Base-by-base conservation (phyloP, 1,140 invertebrate species). In the Drosophila fuyamai region DNA sequence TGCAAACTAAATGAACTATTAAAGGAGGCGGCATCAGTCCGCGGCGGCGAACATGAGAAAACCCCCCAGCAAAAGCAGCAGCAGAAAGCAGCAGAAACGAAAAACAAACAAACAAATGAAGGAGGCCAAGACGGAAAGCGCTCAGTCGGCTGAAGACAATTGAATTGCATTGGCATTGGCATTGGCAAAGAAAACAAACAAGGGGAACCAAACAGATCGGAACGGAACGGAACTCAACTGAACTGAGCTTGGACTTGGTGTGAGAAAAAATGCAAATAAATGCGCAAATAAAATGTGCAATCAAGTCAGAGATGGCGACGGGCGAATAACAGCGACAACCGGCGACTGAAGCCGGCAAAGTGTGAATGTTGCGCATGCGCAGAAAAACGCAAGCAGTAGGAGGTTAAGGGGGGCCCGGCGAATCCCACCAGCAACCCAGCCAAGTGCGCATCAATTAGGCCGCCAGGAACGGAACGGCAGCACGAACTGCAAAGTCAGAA, bases 261-360 rank as follows among this genome's bases (percentile, higher is more conserved):
- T 86, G 83, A 88, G 83, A 88, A 86, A 88, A 86, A 88, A 89
- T 89, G 84, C 84, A 89, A 89, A 89, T 89, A 89, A 89, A 89
- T 89, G 84, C 83, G 85, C 84, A 89, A 89, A 89, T 89, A 89
- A 89, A 89, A 89, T 89, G 84, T 84, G 84, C 84, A 89, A 89
- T 89, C 84, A 89, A 89, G 80, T 48, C 23, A 65, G 67, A 71
- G 67, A 71, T 84, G 84, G 68, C 81, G 83, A 76, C 86, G 83
- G 76, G 76, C 72, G 57, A 65, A 32, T 32, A 32, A 61, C 44
- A 78, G 76, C 56, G 40, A 63, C 60, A 65, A 76, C 67, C 41
- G 50, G 54, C 56, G 44, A 32, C 9, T 47, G 58, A 44, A 70
- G 72, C 62, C 73, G 51, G 62, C 57, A 78, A 89, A 89, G 84